Percentiles rank a stretch among this genome's conserved stretches.
phyloP scores from a whole-genome alignment of 2,888 invertebrate species.

The Branchellion lobata region DNA sequence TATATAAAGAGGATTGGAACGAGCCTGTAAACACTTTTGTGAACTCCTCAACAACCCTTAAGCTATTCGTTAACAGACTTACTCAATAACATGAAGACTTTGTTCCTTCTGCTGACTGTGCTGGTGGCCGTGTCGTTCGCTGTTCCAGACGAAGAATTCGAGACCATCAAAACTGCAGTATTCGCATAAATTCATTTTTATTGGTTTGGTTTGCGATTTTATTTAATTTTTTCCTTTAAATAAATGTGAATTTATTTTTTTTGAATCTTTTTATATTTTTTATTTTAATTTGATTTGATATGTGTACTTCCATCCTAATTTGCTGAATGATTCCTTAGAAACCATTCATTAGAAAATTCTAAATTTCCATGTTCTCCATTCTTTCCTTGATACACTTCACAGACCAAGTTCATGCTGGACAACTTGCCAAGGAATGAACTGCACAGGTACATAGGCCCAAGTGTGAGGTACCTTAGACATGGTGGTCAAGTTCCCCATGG shows the following conservation, averaged over 20 bases:
- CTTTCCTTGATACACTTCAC: no score
- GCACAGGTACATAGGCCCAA: constrained; percentile 5
- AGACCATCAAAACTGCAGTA: not conserved
- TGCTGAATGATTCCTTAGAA: no score
- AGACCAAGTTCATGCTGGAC: constrained; percentile 9
- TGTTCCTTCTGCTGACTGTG: not conserved
- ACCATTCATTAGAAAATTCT: no score
- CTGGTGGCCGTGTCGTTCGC: not conserved
- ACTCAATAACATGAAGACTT: not conserved
- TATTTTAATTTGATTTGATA: not conserved
- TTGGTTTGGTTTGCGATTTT: no score
- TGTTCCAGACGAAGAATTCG: constrained; percentile 2
- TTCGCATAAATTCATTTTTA: no score
- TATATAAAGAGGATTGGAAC: no score
- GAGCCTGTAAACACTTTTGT: no score
- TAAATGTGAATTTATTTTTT: no score
- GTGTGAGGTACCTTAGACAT: constrained; percentile 7
- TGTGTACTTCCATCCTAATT: not conserved
- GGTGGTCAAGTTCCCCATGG: not conserved
- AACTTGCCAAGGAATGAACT: not conserved
- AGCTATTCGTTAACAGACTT: no score
- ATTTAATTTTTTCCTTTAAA: no score
- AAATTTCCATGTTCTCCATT: no score
- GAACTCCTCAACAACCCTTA: no score
- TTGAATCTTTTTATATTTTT: not conserved